phyloP scores from a whole-genome alignment of 2,888 invertebrate genomes.

The Mallateleia sp. region DNA sequence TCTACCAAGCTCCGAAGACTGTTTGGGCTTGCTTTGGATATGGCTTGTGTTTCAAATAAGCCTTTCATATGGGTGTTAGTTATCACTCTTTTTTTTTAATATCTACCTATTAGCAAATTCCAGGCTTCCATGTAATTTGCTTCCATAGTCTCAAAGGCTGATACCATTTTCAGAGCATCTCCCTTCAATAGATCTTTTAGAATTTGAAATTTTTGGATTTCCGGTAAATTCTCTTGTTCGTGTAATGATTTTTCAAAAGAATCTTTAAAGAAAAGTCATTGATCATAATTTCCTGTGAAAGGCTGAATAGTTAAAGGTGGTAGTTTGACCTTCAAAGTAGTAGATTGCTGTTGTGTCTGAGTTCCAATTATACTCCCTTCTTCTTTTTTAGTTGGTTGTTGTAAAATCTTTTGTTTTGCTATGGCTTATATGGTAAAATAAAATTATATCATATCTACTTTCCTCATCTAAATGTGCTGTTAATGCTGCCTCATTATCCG shows the following conservation, averaged over 20 bases:
- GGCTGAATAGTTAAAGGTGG: background rate
- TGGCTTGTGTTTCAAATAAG: too few relatives aligned
- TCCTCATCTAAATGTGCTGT: background rate
- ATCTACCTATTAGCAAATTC: too few relatives aligned
- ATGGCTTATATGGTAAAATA: background rate
- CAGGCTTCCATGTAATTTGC: too few relatives aligned
- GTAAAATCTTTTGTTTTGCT: background rate
- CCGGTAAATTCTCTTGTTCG: background rate
- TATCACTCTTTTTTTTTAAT: too few relatives aligned
- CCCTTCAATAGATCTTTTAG: background rate
- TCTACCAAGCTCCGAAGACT: too few relatives aligned
- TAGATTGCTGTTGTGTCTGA: too few relatives aligned
- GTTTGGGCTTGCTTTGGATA: too few relatives aligned
- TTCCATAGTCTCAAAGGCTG: too few relatives aligned
- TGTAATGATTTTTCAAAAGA: constrained; percentile 2
- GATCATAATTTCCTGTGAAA: background rate
- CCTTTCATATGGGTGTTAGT: too few relatives aligned
- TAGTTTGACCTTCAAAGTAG: background rate
- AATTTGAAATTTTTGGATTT: background rate
- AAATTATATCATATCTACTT: background rate
- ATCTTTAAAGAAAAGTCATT: constrained; percentile 19
- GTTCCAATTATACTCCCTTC: too few relatives aligned
- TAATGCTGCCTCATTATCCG: background rate
- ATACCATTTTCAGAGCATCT: too few relatives aligned
- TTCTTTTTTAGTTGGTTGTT: too few relatives aligned